phyloP scores from a whole-genome alignment of 2,888 invertebrate genomes.

The Spilarctia lutea region DNA sequence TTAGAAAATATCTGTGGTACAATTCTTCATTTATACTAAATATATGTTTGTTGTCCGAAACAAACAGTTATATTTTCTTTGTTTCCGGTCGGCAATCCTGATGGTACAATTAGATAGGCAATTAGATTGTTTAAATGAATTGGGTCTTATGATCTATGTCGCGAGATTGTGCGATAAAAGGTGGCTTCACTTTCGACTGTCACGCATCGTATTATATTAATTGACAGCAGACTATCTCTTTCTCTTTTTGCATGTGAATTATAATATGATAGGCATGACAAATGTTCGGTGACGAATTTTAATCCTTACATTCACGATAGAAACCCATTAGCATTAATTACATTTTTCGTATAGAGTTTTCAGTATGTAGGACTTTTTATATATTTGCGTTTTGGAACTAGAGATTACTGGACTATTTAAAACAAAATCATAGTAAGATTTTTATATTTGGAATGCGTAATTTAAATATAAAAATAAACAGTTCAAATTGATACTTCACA shows the following conservation, averaged over 20 bases:
- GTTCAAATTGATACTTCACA: background rate
- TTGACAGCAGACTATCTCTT: slow-evolving; percentile 23
- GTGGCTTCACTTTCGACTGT: slow-evolving; percentile 35
- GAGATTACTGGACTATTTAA: background rate
- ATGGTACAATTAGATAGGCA: slow-evolving; percentile 67
- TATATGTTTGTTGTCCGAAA: slow-evolving; percentile 7
- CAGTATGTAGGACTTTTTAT: background rate
- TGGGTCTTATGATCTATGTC: slow-evolving; percentile 44
- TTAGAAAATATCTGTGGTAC: slow-evolving; percentile 32
- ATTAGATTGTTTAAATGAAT: slow-evolving; percentile 53
- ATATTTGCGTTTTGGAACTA: background rate
- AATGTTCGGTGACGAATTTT: slow-evolving; percentile 15
- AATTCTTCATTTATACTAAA: slow-evolving; percentile 27
- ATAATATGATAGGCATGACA: slow-evolving; percentile 6
- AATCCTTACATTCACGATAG: slow-evolving; percentile 12
- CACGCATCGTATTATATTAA: slow-evolving; percentile 23
- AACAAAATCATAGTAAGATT: background rate
- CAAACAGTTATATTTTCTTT: slow-evolving; percentile 55
- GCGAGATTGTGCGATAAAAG: slow-evolving; percentile 36
- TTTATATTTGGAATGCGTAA: background rate
- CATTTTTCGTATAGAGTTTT: background rate
- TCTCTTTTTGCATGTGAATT: slow-evolving; percentile 33
- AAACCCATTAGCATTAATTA: slow-evolving; percentile 8
- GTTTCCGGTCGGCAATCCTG: slow-evolving; percentile 54
- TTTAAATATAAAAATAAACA: no score